Percentiles rank a stretch among this genome's conserved stretches.
Conservation (phyloP, 2,113 vertebrate species). For the Gracilinanus agilis region DNA sequence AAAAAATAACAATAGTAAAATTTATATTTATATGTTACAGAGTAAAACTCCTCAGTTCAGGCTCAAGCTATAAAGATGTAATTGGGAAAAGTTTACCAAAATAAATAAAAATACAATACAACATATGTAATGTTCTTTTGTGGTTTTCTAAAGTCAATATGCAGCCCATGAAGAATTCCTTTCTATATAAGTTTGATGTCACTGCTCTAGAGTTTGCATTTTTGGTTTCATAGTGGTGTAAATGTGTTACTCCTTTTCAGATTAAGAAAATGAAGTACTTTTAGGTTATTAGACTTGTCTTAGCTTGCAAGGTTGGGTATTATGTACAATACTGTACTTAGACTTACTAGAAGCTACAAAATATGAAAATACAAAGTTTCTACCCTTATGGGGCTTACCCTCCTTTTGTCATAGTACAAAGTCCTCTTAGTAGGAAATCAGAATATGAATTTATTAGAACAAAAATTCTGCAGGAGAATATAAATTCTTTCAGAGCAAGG, state of each 20-base stretch:
- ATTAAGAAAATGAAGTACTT: not conserved
- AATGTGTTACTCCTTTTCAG: not conserved
- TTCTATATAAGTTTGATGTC: too few species aligned
- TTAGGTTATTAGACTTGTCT: not conserved
- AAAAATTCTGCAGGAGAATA: not conserved
- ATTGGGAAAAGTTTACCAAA: not conserved
- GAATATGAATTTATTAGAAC: not conserved
- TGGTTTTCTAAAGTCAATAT: too few species aligned
- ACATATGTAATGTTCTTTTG: too few species aligned
- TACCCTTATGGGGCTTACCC: not conserved
- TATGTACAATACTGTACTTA: not conserved
- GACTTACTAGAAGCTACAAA: not conserved
- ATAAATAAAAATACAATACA: too few species aligned
- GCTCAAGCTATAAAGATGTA: not conserved
- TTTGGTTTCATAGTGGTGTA: not conserved
- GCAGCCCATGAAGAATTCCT: not conserved
- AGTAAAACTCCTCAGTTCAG: not conserved
- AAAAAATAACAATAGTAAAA: not conserved
- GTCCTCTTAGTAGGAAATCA: not conserved
- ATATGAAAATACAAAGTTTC: not conserved
- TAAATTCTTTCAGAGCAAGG: not conserved
- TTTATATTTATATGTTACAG: not conserved
- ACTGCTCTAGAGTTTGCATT: not conserved
- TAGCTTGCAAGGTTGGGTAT: not conserved
- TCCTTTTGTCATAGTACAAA: too few species aligned